Conservation (phyloP, 2,888 invertebrate genomes). For the Chloromyia formosa region DNA sequence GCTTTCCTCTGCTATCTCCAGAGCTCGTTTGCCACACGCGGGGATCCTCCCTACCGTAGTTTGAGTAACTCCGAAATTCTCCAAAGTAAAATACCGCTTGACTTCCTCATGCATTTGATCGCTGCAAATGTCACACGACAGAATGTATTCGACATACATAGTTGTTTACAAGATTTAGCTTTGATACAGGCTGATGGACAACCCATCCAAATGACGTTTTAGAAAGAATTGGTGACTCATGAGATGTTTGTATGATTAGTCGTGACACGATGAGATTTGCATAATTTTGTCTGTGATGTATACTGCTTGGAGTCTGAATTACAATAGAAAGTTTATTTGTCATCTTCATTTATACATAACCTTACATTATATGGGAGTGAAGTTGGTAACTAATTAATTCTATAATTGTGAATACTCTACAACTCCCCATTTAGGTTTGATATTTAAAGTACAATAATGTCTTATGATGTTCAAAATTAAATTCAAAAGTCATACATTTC, state of each 20-base stretch:
- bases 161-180: too few relatives aligned
- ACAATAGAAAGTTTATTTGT: too few relatives aligned
- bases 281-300: slow-evolving; percentile 4
- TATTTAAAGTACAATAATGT: too few relatives aligned
- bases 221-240: background rate
- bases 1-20: background rate
- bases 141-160: background rate
- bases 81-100: slow-evolving; percentile 5
- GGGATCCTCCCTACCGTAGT: too few relatives aligned
- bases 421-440: too few relatives aligned
- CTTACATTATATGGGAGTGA: too few relatives aligned
- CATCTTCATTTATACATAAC: too few relatives aligned
- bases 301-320: too few relatives aligned
- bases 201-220: background rate
- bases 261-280: slow-evolving; percentile 2
- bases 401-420: too few relatives aligned
- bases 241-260: background rate
- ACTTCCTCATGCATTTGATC: background rate
- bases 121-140: background rate
- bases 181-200: background rate
- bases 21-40: background rate
- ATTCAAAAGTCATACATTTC: too few relatives aligned
- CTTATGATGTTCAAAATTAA: too few relatives aligned
- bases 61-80: background rate
- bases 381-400: too few relatives aligned